Percentiles rank a stretch among this genome's conserved stretches.
Evolutionary conservation across 2,888 invertebrate genomes (phyloP).

Genomic region (Ecliptopera silaceata): DNA sequence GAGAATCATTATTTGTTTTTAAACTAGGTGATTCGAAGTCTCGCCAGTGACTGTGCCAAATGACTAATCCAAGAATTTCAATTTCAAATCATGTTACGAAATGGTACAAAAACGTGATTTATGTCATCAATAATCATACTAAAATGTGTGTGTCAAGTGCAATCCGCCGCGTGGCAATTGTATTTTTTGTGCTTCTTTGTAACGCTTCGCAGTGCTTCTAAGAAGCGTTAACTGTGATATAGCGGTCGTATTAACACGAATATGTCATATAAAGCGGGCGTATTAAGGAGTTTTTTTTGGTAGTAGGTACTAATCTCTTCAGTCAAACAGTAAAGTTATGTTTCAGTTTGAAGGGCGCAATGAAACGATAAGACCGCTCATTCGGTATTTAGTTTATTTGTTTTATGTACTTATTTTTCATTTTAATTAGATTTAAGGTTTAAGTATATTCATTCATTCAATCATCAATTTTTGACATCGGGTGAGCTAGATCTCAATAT

Average conservation of each 20-base stretch:
- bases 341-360: too few species aligned
- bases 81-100: slow-evolving; percentile 1
- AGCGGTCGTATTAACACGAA: background rate
- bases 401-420: too few species aligned
- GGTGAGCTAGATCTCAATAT: background rate
- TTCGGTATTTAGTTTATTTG: too few species aligned
- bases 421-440: too few species aligned
- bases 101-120: slow-evolving; percentile 29
- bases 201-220: background rate
- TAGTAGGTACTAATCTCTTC: too few species aligned
- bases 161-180: slow-evolving; percentile 9
- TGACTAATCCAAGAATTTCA: slow-evolving; percentile 7
- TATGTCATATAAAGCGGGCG: too few species aligned
- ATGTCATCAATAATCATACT: slow-evolving; percentile 25
- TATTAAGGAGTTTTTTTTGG: too few species aligned
- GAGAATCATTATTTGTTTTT: background rate
- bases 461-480: too few species aligned
- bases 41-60: background rate
- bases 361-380: too few species aligned
- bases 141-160: slow-evolving; percentile 5
- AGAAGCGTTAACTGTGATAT: background rate
- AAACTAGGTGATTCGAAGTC: background rate
- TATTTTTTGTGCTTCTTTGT: slow-evolving; percentile 27
- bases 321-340: too few species aligned
- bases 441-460: too few species aligned